Conservation (phyloP, 2,113 vertebrate genomes). For the Pseudorhombus dupliciocellatus region DNA sequence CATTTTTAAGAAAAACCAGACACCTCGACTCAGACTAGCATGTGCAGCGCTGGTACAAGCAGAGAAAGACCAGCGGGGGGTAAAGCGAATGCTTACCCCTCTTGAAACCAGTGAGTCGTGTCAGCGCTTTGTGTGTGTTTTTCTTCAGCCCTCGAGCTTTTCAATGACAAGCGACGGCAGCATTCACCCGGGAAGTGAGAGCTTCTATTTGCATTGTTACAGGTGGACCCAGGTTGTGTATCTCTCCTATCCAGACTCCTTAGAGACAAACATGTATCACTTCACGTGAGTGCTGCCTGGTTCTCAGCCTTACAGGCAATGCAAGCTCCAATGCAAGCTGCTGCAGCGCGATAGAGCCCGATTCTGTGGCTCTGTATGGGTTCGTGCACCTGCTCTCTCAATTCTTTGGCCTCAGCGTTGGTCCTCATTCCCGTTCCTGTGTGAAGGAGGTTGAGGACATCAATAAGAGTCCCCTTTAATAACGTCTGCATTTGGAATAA, state of each 20-base stretch:
- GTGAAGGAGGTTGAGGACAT: conserved; percentile 42
- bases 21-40: conserved; percentile 17
- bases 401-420: background rate
- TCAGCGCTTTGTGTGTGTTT: conserved; percentile 47
- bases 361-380: conserved; percentile 27
- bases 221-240: conserved; percentile 17
- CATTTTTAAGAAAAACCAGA: conserved; percentile 18
- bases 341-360: background rate
- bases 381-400: conserved; percentile 20
- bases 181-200: conserved; percentile 50
- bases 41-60: conserved; percentile 32
- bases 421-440: conserved; percentile 28
- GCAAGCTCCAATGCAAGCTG: conserved; percentile 28
- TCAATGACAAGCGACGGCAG: conserved; percentile 25
- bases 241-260: conserved; percentile 44
- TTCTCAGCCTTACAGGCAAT: conserved; percentile 37
- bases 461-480: conserved; percentile 43
- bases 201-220: conserved; percentile 54
- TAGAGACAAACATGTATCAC: conserved; percentile 35
- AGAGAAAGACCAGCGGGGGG: conserved; percentile 23
- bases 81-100: conserved; percentile 32
- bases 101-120: conserved; percentile 52
- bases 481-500: conserved; percentile 43
- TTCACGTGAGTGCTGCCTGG: conserved; percentile 29
- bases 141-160: conserved; percentile 31